phyloP scores from a whole-genome alignment of 30 jellyfish, hydroid and myxozoan genomes.

The Hydra vulgaris region DNA sequence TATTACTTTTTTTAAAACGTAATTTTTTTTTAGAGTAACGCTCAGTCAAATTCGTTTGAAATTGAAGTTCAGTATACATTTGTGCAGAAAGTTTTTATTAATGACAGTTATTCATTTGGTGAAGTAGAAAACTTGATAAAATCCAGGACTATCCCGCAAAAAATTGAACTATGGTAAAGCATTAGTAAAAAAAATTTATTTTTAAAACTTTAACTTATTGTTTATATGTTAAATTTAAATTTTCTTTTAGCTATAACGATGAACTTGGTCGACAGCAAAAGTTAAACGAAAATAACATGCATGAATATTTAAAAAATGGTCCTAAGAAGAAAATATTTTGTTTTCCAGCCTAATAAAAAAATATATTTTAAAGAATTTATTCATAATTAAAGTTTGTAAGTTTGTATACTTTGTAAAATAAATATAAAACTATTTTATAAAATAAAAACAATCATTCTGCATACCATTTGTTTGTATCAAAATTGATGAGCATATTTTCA shows the following conservation, averaged over 20 bases:
- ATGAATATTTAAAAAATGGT: not conserved
- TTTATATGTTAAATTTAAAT: not conserved
- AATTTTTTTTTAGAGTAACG: not conserved
- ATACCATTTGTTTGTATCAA: too few relatives aligned
- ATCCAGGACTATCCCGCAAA: slow-evolving; percentile 13
- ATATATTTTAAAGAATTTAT: not conserved
- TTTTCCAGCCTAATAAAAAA: slow-evolving; percentile 7
- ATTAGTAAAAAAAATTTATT: not conserved
- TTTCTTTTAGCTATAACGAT: slow-evolving; percentile 15
- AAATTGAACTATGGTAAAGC: slow-evolving; percentile 22
- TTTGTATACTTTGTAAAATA: not conserved
- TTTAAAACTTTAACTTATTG: not conserved
- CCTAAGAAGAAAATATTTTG: slow-evolving; percentile 12
- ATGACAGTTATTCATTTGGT: not conserved
- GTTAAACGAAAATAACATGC: not conserved
- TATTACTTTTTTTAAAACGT: not conserved
- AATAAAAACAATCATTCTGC: too few relatives aligned
- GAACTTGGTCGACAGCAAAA: slow-evolving; percentile 34
- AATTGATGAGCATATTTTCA: too few relatives aligned
- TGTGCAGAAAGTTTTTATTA: slow-evolving; percentile 1
- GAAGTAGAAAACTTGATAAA: not conserved
- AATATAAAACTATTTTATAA: too few relatives aligned
- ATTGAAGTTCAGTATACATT: slow-evolving; percentile 23
- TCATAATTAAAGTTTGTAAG: not conserved
- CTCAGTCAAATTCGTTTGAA: not conserved